phyloP scores from a whole-genome alignment of 2,797 vertebrate species.

The Phataginus tricuspis region DNA sequence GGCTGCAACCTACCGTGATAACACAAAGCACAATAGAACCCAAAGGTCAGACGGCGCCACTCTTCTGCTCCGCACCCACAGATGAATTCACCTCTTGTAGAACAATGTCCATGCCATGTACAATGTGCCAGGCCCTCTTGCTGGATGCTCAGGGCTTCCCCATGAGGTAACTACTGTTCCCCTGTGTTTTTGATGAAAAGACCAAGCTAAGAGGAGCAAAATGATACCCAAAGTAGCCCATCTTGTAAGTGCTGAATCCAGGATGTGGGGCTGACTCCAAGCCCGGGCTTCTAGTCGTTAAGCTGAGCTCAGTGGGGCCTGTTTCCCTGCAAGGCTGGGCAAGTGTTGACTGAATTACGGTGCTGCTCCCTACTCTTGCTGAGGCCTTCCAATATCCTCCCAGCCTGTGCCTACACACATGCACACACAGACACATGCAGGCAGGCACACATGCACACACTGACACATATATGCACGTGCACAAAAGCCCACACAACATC shows the following conservation, averaged over 20 bases:
- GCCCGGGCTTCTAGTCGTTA: neutral
- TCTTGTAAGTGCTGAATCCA: rapidly evolving
- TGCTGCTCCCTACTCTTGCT: rapidly evolving
- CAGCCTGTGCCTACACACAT: neutral
- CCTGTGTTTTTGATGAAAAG: neutral
- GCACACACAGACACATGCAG: rapidly evolving
- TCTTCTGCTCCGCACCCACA: neutral
- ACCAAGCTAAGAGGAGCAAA: neutral
- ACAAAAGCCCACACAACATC: neutral
- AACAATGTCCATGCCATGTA: rapidly evolving
- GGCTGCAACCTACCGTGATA: rapidly evolving
- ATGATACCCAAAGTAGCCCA: neutral
- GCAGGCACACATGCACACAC: rapidly evolving
- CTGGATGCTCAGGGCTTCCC: neutral
- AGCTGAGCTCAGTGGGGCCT: rapidly evolving
- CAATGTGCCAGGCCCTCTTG: rapidly evolving
- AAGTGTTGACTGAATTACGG: neutral
- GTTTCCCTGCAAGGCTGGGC: rapidly evolving
- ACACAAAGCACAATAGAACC: neutral
- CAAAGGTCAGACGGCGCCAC: neutral
- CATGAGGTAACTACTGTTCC: neutral
- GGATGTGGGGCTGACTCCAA: neutral
- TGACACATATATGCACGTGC: neutral
- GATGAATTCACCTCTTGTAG: rapidly evolving
- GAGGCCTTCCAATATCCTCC: neutral